Evolutionary conservation across 2,888 invertebrate genomes (phyloP), one percentile per base, ranked within the genome.

Genomic region (Nipponacmea schrenckii): DNA sequence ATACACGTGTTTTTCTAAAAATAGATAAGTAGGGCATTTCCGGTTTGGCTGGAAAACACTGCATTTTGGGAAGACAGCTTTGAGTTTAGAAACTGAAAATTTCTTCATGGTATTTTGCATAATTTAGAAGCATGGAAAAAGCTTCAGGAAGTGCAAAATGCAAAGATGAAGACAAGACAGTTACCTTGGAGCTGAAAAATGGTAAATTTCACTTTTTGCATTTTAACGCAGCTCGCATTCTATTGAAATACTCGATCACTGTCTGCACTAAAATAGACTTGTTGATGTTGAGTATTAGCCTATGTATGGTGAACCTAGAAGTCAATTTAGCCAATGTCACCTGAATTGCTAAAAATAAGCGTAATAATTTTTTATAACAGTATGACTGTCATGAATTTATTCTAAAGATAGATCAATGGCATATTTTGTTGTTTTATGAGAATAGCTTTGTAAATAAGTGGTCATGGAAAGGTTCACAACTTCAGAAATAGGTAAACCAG

Each of bases 1-100:
- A 71, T 69, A 75, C 83, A 83, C 81, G 83, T 83, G 83, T 74
- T 74, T 72, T 71, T 68, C 81, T 80, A 80, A 71, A 72, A 74
- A 76, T 83, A 83, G 77, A 64, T 44, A 70, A 67, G 71, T 72
- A 75, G 74, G 72, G 73, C 74, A 76, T 76, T 76, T 79, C 79
- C 80, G 79, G 77, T 76, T 73, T 39, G 71, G 64, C 62, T 62
- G 70, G 73, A 46, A 75, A 78, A 77, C 78, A 74, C 64, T 74
- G 81, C 81, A 83, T 81, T 80, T 77, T 81, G 81, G 83, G 80
- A 73, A 75, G 72, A 74, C 73, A 64, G 71, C 68, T 69, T 71
- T 63, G 66, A 69, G 70, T 67, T 69, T 72, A 73, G 70, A 71
- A 65, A 63, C 31, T 69, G 74, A 73, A 72, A 56, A 24, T 56